These are phyloP conservation scores for Tuta absoluta DNA, from an alignment of 2,888 invertebrate genomes.

Conservation along the genomic window DNA sequence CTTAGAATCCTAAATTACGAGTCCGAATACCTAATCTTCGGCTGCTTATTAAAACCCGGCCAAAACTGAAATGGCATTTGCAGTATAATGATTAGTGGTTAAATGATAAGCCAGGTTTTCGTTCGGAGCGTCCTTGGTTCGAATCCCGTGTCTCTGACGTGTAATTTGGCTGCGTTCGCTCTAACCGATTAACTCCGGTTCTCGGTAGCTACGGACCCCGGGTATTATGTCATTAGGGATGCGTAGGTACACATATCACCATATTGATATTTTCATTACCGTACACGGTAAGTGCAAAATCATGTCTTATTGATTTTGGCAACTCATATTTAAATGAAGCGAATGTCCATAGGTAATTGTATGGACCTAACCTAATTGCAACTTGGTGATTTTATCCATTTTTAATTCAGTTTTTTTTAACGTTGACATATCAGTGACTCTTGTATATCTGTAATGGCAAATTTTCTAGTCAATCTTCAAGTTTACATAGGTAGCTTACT, in stretches of 20 bases:
- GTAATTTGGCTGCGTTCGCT: constrained; percentile 74
- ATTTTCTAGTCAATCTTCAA: no score
- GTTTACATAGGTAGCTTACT: no score
- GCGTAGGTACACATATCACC: constrained; percentile 28
- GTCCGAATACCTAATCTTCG: constrained; percentile 58
- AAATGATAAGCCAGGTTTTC: constrained; percentile 73
- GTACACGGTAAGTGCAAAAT: background rate
- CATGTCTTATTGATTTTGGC: background rate
- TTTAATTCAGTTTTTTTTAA: no score
- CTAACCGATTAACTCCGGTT: constrained; percentile 74
- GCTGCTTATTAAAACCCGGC: constrained; percentile 70
- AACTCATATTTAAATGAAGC: background rate
- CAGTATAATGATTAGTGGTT: constrained; percentile 73
- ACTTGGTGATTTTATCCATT: no score
- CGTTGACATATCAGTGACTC: no score
- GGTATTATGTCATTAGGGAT: constrained; percentile 62
- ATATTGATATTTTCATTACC: constrained; percentile 25
- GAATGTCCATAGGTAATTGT: no score
- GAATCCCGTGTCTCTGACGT: constrained; percentile 78
- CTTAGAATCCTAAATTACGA: constrained; percentile 64
- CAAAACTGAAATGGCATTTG: constrained; percentile 77
- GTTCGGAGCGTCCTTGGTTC: constrained; percentile 77
- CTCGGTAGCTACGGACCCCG: constrained; percentile 72
- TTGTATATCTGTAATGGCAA: no score
- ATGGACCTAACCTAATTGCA: no score